phyloP scores from a whole-genome alignment of 2,113 vertebrate species.

The Taxidea taxus region DNA sequence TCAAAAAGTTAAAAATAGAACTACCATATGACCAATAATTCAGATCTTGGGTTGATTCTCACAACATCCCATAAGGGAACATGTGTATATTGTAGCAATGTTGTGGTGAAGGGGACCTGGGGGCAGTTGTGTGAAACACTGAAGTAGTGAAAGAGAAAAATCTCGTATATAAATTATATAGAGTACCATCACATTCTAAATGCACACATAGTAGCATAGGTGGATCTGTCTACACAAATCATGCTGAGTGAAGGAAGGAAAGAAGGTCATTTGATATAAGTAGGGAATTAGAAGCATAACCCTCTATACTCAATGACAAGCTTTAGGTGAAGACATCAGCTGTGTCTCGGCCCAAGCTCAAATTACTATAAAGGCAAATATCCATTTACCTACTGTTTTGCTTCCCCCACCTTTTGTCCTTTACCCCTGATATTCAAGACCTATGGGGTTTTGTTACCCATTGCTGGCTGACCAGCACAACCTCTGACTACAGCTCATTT shows the following conservation, averaged over 20 bases:
- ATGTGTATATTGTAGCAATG: neutral
- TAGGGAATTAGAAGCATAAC: fast-evolving
- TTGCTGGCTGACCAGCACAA: too few species aligned
- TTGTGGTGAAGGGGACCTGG: neutral
- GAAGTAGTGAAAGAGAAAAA: neutral
- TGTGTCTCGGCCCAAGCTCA: neutral
- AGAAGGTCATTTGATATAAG: neutral
- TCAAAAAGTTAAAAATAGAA: neutral
- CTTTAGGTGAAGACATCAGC: neutral
- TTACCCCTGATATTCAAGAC: neutral
- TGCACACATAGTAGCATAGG: too few species aligned
- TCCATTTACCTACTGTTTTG: neutral
- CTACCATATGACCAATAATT: neutral
- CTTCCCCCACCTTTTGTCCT: neutral
- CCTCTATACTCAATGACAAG: neutral
- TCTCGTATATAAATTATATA: fast-evolving
- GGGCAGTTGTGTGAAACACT: too few species aligned
- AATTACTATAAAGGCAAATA: neutral
- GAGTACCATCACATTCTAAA: neutral
- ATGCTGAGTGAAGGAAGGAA: neutral
- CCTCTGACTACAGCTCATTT: neutral
- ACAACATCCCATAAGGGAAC: neutral
- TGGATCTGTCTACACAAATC: neutral
- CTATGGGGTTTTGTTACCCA: neutral
- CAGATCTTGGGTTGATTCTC: neutral